A percentile compares a stretch with the other conserved stretches of the same genome.
These are phyloP conservation scores for Akabosia matsudoensis DNA, from an alignment of 1,140 invertebrate species.

Conservation along the genomic window DNA sequence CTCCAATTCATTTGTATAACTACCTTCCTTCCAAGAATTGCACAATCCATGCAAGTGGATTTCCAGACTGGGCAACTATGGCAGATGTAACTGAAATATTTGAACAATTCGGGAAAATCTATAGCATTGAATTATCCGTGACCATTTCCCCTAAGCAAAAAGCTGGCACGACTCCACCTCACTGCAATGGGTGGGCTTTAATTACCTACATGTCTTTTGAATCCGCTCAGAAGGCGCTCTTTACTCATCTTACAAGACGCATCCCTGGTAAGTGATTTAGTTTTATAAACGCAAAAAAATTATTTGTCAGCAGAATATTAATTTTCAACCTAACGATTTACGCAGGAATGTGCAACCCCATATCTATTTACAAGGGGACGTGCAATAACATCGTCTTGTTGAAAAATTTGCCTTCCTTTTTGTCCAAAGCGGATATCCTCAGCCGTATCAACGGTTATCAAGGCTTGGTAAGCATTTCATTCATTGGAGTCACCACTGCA, in stretches of 20 bases:
- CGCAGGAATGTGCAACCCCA: slow-evolving; percentile 33
- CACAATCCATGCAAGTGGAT: slow-evolving; percentile 37
- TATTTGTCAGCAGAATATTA: neutral
- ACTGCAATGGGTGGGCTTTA: slow-evolving; percentile 40
- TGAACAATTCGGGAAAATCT: slow-evolving; percentile 41
- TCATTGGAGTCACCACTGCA: slow-evolving; percentile 35
- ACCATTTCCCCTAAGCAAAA: neutral
- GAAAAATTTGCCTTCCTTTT: slow-evolving; percentile 40
- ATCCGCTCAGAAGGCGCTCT: slow-evolving; percentile 38
- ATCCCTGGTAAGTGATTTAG: slow-evolving; percentile 36
- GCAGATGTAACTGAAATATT: slow-evolving; percentile 34
- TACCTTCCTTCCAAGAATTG: slow-evolving; percentile 30
- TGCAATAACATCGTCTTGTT: slow-evolving; percentile 42
- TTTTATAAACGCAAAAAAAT: neutral
- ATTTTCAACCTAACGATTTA: neutral
- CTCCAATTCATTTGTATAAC: slow-evolving; percentile 32
- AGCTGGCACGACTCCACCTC: neutral
- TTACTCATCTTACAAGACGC: slow-evolving; percentile 27
- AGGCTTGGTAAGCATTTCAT: slow-evolving; percentile 37
- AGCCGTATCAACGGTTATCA: slow-evolving; percentile 36
- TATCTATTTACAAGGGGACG: slow-evolving; percentile 44
- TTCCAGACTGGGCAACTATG: slow-evolving; percentile 40
- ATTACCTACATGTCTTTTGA: slow-evolving; percentile 39
- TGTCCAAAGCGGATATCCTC: slow-evolving; percentile 39
- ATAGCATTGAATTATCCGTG: slow-evolving; percentile 40